phyloP scores from a whole-genome alignment of 53 echinoderm and acorn worm genomes.

The Stichopus horrens region DNA sequence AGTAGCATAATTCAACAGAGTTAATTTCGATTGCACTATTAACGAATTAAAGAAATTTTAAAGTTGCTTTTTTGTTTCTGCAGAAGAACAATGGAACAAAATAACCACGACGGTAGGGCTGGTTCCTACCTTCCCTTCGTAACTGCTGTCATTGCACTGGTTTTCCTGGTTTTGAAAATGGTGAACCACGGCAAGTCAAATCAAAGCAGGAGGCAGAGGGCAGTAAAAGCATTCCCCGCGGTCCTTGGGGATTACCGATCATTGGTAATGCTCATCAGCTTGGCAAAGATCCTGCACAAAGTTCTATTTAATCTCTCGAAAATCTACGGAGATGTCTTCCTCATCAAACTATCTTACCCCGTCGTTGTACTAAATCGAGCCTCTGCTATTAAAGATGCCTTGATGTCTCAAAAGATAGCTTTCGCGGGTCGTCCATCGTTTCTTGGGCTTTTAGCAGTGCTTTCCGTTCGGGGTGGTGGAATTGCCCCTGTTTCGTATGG shows the following conservation, averaged over 20 bases:
- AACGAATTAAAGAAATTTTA: no score
- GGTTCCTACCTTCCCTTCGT: no score
- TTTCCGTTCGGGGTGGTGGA: slow-evolving; percentile 20
- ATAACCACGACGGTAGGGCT: no score
- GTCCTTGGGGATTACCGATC: slow-evolving; percentile 5
- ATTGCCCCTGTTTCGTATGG: slow-evolving; percentile 55
- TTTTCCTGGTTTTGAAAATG: background rate
- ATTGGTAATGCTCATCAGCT: slow-evolving; percentile 3
- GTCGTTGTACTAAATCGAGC: slow-evolving; percentile 70
- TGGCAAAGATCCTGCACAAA: background rate
- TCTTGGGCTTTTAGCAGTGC: slow-evolving; percentile 51
- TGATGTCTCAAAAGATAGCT: slow-evolving; percentile 56
- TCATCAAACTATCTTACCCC: slow-evolving; percentile 57
- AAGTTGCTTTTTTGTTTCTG: no score
- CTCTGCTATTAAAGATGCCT: slow-evolving; percentile 52
- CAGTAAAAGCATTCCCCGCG: background rate
- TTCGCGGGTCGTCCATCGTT: slow-evolving; percentile 69
- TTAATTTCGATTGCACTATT: no score
- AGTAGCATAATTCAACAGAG: no score
- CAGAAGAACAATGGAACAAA: no score
- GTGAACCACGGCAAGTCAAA: background rate
- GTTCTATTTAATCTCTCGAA: slow-evolving; percentile 48
- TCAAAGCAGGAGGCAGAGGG: background rate
- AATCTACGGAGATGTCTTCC: slow-evolving; percentile 67
- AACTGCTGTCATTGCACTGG: no score